Evolutionary conservation across 30 jellyfish, hydroid and myxozoan genomes (phyloP).

Genomic region (Cassiopea andromeda): DNA sequence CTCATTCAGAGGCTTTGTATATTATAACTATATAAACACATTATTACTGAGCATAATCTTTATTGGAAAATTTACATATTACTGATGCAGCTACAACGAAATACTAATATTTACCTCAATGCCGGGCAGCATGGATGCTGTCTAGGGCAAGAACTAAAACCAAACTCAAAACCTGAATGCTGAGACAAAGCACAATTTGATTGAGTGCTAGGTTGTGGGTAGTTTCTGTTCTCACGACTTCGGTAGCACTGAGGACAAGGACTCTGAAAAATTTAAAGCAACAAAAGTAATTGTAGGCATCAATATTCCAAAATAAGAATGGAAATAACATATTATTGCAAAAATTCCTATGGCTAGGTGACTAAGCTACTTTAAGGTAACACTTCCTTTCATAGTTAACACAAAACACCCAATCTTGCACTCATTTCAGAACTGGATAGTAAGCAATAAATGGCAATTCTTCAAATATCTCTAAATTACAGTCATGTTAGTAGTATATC

Average conservation of each 20-base stretch:
- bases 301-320: not conserved
- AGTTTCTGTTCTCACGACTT: conserved; percentile 40
- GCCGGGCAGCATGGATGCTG: conserved; percentile 66
- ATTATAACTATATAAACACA: too few species aligned
- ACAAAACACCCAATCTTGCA: too few species aligned
- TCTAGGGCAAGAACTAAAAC: conserved; percentile 56
- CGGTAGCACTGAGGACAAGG: conserved; percentile 73
- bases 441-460: too few species aligned
- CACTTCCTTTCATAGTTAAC: too few species aligned
- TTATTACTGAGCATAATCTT: too few species aligned
- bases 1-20: too few species aligned
- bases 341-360: too few species aligned
- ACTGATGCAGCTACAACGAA: not conserved
- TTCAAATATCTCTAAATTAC: too few species aligned
- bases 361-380: too few species aligned
- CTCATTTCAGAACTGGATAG: too few species aligned
- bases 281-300: not conserved
- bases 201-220: conserved; percentile 52
- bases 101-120: conserved; percentile 2
- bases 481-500: too few species aligned
- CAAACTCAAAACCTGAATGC: conserved; percentile 50
- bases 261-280: conserved; percentile 23
- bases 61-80: too few species aligned
- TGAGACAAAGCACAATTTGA: conserved; percentile 42
- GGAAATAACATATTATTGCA: not conserved